Base-by-base conservation (phyloP, 2,113 vertebrate genomes). In the Uria aalge region DNA sequence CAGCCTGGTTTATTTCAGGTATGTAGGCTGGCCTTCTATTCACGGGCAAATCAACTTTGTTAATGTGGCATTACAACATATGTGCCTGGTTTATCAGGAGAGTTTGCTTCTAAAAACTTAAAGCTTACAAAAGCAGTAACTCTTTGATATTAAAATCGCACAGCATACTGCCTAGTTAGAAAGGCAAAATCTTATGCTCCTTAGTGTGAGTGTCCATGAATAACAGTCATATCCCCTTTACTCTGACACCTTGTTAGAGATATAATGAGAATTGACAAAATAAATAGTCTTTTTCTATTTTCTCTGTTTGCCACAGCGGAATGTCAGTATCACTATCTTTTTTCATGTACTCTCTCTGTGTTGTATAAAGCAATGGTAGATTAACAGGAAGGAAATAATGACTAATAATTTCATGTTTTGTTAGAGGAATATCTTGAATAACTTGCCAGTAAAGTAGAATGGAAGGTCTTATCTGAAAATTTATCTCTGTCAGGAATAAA, bases 371-470 rank as follows among this genome's bases (percentile, higher is more conserved):
- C 85, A 97, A 92, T 91, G 79, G 79, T 36, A 81, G 85, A 94
- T 81, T 94, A 97, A 94, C 67, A 89, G 78, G 83, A 96, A 93
- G 57, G 50, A 94, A 94, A 68, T 85, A 97, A 95, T 95, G 60
- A 86, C 68, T 72, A 78, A 87, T 60, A 74, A 82, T 96, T 95
- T 96, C 30, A 45, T 89, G 32, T 47, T 86, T 80, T 12, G 13
- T 89, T 93, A 96, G 43, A 86, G 45, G 40, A 97, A 69, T 94
- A 93, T 71, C 40, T 72, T 62, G 34, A 82, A 74, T 75, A 43
- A 47, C 40, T 87, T 84, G 41, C 26, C 27, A 43, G 6, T 71
- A 79, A 96, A 95, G 81, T 81, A 92, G 57, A 87, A 83, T 74
- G 71, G 68, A 94, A 81, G 38, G 15, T 38, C 26, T 75, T 47